Evolutionary conservation across 2,888 invertebrate genomes (phyloP), one percentile per base, ranked within the genome.

Genomic region (Yponomeuta sedellus): DNA sequence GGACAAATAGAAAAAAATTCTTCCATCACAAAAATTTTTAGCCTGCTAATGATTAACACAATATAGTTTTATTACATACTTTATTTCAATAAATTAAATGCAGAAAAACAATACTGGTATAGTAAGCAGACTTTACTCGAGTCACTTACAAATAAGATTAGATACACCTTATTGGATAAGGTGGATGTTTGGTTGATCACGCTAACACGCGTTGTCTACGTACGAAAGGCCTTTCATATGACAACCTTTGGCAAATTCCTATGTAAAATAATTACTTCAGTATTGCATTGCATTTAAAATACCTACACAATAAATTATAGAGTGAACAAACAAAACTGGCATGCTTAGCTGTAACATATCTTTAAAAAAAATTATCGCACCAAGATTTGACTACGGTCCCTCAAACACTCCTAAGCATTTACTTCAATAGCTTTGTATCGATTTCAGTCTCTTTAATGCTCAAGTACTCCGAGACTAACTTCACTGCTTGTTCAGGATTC

Each of bases 391-490:
- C 57, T 5, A 10, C 20, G 20, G 11, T 12, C n/a, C 20, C 1
- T 22, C 11, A 19, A 59, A 59, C n/a, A 59, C 5, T 5, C 20
- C 5, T 0, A 20, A 59, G 20, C 11, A 20, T 20, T 25, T 63
- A 40, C 58, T 78, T 75, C 67, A 77, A 76, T 66, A 75, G 66
- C 64, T 78, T 80, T 52, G 72, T 78, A 72, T 79, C 76, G 22
- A 83, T 67, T 67, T 81, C 77, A 64, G 70, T 69, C 39, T 72
- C 70, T 68, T 79, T 77, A 34, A 82, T 72, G 56, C 80, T 86
- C 67, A 83, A 78, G 72, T 82, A 82, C 64, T 82, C 74, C 0
- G 81, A 76, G 16, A 83, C 75, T 68, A 86, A 85, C 62, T 78
- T 74, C 10, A 79, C 68, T n/a, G 82, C 86, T 56, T 76, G 70